These are phyloP conservation scores for Percopsis omiscomaycus DNA, from an alignment of 2,797 vertebrate genomes.

Conservation along the genomic window DNA sequence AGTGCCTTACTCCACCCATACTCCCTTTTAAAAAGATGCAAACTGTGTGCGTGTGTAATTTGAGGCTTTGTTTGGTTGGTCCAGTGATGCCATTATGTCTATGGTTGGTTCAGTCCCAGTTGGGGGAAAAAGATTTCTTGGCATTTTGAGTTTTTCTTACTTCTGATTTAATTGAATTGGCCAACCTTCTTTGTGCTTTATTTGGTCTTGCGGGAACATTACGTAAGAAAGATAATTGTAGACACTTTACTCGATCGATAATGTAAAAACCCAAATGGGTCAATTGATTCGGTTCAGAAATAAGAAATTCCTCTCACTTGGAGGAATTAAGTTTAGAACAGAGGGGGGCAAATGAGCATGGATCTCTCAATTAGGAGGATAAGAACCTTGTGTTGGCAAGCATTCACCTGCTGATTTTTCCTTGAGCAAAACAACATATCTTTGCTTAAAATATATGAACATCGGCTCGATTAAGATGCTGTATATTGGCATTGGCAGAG, in stretches of 20 bases:
- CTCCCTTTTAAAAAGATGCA: conserved; percentile 53
- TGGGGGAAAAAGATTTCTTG: not conserved
- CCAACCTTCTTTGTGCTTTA: too few species aligned
- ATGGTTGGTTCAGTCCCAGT: not conserved
- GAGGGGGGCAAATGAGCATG: not conserved
- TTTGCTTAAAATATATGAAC: too few species aligned
- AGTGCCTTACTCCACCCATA: conserved; percentile 80
- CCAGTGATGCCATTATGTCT: conserved; percentile 6
- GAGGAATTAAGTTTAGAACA: not conserved
- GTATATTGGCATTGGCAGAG: conserved; percentile 25
- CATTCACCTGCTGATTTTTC: not conserved
- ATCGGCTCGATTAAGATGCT: too few species aligned
- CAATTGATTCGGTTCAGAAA: too few species aligned
- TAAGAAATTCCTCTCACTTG: too few species aligned
- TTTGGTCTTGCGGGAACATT: too few species aligned
- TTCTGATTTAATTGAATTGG: not conserved
- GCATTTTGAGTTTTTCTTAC: too few species aligned
- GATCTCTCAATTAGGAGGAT: not conserved
- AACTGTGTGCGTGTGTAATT: conserved; percentile 52
- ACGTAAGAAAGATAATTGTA: too few species aligned
- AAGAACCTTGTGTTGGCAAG: not conserved
- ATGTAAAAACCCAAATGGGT: too few species aligned
- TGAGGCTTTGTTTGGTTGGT: conserved; percentile 55
- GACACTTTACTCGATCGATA: too few species aligned
- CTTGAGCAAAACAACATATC: not conserved